Base-by-base conservation (phyloP, 1,140 invertebrate species). In the Galendromus occidentalis region DNA sequence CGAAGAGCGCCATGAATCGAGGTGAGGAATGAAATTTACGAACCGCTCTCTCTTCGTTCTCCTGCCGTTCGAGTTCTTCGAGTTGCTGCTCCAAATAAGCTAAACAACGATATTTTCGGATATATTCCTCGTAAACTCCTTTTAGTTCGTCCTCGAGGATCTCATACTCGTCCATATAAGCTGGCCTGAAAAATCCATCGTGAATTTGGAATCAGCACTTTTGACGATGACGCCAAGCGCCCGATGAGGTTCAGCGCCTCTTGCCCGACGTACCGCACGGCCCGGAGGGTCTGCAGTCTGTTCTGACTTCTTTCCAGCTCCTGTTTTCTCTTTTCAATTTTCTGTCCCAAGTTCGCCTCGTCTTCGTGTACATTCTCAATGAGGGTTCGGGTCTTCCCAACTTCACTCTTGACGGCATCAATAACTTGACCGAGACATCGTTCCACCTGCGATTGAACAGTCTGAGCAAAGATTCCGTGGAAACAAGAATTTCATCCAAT, bases 131-230 rank as follows among this genome's bases (percentile, higher is more conserved):
- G 76, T 95, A 97, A 14, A 93, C 76, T 70, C 81, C 77, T 71
- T 86, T 84, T 7, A 97, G 75, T 73, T 95, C 90, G 45, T 81
- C 78, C 76, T 99, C 93, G 12, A 92, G 79, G 47, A 85, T 84
- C 68, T 94, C 90, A 75, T 94, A 92, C 75, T 98, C 95, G 72
- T 94, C 88, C 82, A 97, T 86, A 75, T 95, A 97, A 0, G 92
- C 92, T 4, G 95, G 95, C 45, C 94, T 88, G 69, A 67, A 67
- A 64, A 64, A 42, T 68, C n/a, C 39, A n/a, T n/a, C n/a, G n/a
- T n/a, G n/a, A n/a, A n/a, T n/a, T n/a, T n/a, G n/a, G n/a, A n/a
- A n/a, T n/a, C n/a, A n/a, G n/a, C n/a, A n/a, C n/a, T n/a, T 28
- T n/a, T n/a, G n/a, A n/a, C n/a, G n/a, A n/a, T n/a, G n/a, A n/a